Percentiles rank a stretch among this genome's conserved stretches.
These are phyloP conservation scores for Rhea pennata DNA, from an alignment of 2,113 vertebrate species.

Conservation along the genomic window DNA sequence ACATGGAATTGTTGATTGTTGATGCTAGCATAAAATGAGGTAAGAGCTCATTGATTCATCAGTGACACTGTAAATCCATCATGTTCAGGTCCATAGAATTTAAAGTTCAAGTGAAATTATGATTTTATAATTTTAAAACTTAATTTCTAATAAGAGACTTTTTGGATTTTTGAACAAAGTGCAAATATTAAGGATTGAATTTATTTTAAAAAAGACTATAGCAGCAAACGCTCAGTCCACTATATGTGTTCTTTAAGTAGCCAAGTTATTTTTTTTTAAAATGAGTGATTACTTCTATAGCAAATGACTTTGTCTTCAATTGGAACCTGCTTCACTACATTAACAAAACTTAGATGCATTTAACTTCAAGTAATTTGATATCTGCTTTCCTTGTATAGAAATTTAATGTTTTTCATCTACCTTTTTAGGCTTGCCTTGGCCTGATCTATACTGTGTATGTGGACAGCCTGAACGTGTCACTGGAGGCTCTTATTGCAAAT, in stretches of 20 bases:
- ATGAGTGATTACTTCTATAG: neutral
- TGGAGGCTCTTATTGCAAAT: constrained; percentile 92
- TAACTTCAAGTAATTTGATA: neutral
- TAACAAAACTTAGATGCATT: neutral
- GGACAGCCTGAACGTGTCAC: constrained; percentile 89
- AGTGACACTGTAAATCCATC: neutral
- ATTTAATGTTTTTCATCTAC: constrained; percentile 12
- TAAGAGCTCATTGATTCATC: neutral
- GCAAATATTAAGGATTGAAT: neutral
- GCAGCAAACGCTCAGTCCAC: neutral
- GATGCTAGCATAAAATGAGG: neutral
- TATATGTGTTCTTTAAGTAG: neutral
- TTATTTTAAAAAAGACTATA: rapidly evolving
- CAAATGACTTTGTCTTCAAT: neutral
- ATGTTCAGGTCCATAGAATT: neutral
- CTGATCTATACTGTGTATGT: constrained; percentile 95
- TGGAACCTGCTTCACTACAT: neutral
- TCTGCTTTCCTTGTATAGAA: neutral
- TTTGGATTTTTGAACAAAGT: neutral
- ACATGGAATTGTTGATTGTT: neutral
- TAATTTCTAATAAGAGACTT: neutral
- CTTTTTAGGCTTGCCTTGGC: constrained; percentile 91
- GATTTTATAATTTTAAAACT: neutral
- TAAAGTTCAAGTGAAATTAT: neutral
- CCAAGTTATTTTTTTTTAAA: constrained; percentile 53